Evolutionary conservation across 2,888 invertebrate genomes (phyloP), one percentile per base, ranked within the genome.

Genomic region (Malthinus seriepunctatus): DNA sequence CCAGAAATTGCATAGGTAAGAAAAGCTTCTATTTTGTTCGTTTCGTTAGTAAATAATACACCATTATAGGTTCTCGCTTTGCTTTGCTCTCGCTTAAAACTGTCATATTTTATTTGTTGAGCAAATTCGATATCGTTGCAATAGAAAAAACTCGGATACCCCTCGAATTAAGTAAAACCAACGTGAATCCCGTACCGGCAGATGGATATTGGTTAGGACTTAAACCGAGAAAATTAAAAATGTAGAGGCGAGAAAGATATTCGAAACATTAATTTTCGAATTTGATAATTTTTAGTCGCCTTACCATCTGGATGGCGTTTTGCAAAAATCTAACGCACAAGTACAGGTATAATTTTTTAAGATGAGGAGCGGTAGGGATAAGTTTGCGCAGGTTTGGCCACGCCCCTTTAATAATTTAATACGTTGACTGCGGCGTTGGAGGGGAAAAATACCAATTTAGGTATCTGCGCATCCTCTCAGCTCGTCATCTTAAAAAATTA

Each of bases 1-100:
- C 83, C 1, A 80, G 87, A 52, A 85, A 81, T 68, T 88, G 88
- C 39, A 42, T 42, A 42, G 39, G 39, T 42, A 15, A 39, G 9
- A 1, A 4, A 23, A 5, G 6, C 3, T 3, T 2, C 2, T 0
- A 1, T 5, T 23, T 23, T 15, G 11, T 42, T 39, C 8, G n/a
- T n/a, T 15, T 15, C 15, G 15, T 9, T n/a, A 42, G 1, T 42
- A 8, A 2, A 15, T 6, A 39, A 9, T 8, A n/a, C 1, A 15
- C n/a, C n/a, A 15, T 15, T 42, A 2, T 71, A 8, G 42, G 71
- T 5, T 51, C 72, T 51, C 70, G 73, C 62, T 62, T 59, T 3
- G 39, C 15, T 15, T 42, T 42, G 23, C 3, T 42, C 15, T 14
- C 23, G n/a, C 2, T 42, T 6, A 74, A 73, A 63, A 49, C 56